These are phyloP conservation scores for Neodon shergylaensis DNA, from an alignment of 2,113 vertebrate species.

Conservation along the genomic window DNA sequence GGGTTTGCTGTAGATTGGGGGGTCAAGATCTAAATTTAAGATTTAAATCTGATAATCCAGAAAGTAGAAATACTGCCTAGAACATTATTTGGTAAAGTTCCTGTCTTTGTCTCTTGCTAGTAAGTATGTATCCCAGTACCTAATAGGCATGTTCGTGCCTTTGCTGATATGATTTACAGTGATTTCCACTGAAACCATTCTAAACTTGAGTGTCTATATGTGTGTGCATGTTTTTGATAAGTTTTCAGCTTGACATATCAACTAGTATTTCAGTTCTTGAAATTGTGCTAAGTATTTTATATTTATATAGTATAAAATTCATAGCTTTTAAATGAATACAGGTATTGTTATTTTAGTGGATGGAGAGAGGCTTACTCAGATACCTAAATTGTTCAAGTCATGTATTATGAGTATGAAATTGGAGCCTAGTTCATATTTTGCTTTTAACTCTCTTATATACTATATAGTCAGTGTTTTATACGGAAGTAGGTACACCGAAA, in stretches of 20 bases:
- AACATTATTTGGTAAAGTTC: background rate
- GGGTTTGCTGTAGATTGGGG: background rate
- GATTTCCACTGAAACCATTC: background rate
- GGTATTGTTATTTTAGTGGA: background rate
- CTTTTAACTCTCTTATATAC: background rate
- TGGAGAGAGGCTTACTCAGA: background rate
- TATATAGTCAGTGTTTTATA: background rate
- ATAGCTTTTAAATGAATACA: background rate
- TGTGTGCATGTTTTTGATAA: slow-evolving; percentile 23
- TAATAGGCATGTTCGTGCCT: background rate
- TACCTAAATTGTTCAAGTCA: slow-evolving; percentile 11
- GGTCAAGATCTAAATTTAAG: background rate
- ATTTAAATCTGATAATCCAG: slow-evolving; percentile 23
- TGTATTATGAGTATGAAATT: background rate
- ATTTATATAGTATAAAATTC: slow-evolving; percentile 15
- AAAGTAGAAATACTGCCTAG: background rate
- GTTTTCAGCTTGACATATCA: slow-evolving; percentile 29
- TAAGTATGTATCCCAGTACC: slow-evolving; percentile 13
- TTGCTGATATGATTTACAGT: slow-evolving; percentile 15
- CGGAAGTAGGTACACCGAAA: background rate
- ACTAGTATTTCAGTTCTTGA: background rate
- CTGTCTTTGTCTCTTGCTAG: background rate
- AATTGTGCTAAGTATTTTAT: slow-evolving; percentile 2
- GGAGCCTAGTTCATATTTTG: slow-evolving; percentile 9
- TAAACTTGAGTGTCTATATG: background rate